phyloP scores from a whole-genome alignment of 64 coral and sea anemone genomes.

The Stichodactyla mertensii region DNA sequence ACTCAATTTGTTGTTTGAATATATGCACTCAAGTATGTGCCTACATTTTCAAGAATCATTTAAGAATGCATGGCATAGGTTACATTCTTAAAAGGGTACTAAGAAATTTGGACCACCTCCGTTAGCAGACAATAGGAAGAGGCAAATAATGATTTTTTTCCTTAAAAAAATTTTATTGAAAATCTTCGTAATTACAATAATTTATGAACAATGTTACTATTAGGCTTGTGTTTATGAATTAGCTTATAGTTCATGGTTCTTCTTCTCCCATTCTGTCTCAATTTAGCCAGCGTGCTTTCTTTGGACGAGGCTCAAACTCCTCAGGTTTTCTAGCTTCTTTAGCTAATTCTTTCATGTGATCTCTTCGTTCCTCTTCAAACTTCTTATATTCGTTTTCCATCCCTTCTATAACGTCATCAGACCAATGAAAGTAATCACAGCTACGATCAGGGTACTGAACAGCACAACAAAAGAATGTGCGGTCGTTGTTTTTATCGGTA shows the following conservation, averaged over 20 bases:
- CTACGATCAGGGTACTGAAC: conserved; percentile 1
- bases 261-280: neutral
- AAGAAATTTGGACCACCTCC: neutral
- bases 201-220: neutral
- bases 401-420: neutral
- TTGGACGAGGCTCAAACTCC: neutral
- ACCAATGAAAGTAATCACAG: neutral
- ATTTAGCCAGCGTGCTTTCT: neutral
- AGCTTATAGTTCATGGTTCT: no score
- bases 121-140: neutral
- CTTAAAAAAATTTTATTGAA: neutral
- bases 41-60: neutral
- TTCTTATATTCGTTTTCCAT: neutral
- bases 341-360: neutral
- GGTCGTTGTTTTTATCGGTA: neutral
- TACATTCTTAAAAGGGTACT: neutral
- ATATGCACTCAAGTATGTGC: neutral
- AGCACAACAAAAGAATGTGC: neutral
- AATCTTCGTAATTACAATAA: neutral
- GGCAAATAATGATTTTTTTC: neutral
- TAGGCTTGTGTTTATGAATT: neutral
- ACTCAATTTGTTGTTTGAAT: no score
- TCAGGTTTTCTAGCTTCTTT: neutral
- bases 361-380: neutral
- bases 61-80: neutral